phyloP scores from a whole-genome alignment of 2,113 vertebrate species.

The Leucosticte australis region DNA sequence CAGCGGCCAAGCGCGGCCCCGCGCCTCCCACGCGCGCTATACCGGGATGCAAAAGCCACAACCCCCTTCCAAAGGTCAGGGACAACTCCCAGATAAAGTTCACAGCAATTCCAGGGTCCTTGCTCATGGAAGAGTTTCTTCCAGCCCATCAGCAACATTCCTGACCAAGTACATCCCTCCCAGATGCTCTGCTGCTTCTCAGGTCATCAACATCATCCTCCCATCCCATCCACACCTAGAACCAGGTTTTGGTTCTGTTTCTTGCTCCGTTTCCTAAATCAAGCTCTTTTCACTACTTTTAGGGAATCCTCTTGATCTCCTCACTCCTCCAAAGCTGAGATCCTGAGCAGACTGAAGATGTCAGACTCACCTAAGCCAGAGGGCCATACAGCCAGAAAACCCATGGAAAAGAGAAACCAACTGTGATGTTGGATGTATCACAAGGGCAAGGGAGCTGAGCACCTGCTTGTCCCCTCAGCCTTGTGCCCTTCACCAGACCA shows the following conservation, averaged over 20 bases:
- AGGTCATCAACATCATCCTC: background rate
- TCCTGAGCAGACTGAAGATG: background rate
- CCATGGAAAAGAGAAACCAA: background rate
- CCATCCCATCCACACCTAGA: background rate
- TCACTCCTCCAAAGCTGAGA: background rate
- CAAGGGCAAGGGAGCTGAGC: background rate
- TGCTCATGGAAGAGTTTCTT: background rate
- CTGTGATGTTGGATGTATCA: fast-evolving
- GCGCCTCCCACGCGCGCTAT: background rate
- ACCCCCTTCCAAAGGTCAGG: fast-evolving
- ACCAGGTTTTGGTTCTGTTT: fast-evolving
- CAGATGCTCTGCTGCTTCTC: background rate
- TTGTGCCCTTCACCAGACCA: background rate
- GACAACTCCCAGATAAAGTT: background rate
- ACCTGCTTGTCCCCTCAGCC: background rate
- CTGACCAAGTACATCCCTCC: fast-evolving
- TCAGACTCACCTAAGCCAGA: background rate
- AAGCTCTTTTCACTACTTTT: background rate
- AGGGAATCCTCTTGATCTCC: background rate
- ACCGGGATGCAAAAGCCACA: background rate
- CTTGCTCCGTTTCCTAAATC: background rate
- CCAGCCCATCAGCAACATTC: fast-evolving
- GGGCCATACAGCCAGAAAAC: background rate
- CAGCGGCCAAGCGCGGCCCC: fast-evolving
- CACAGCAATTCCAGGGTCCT: background rate